Evolutionary conservation across 2,888 invertebrate genomes (phyloP), one percentile per base, ranked within the genome.

Genomic region (Rhagophthalmus giganteus): DNA sequence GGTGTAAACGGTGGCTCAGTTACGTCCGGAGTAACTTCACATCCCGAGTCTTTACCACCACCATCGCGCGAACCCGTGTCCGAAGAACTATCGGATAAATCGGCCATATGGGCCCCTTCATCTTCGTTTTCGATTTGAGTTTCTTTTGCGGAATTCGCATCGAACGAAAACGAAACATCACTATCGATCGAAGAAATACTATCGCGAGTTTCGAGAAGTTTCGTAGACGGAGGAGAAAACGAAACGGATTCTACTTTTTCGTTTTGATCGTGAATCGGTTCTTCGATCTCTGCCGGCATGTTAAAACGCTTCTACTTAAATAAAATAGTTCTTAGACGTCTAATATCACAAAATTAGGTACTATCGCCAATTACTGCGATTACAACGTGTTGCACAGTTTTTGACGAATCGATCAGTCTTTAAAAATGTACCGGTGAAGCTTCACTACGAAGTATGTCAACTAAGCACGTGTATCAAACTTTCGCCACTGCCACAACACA

Each of bases 1-100:
- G 82, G 81, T 1, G 76, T 75, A 71, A 85, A 85, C 1, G 84
- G 83, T 2, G 83, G 79, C 64, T 84, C 84, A 16, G 72, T 68
- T 4, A 70, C 64, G 42, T 55, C 58, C 2, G 78, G 66, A 37
- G 82, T 80, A 45, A 83, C 81, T 71, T 86, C 85, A 68, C 83
- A 83, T 54, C 85, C 85, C 44, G 86, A 85, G 69, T 86, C 86
- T 70, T 84, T 84, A 54, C 81, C 82, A 27, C 81, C 81, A 35
- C 81, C 81, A 40, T 81, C 80, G 42, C 78, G 79, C 35, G 82
- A 82, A 46, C 82, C 82, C 27, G 81, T 76, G 42, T 84, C 84
- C 11, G 84, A 83, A 26, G 79, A 84, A 61, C 81, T 79, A 72
- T 86, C 86, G 31, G 86, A 86, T 13, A 83, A 73, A 69, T 86